Base-by-base conservation (phyloP, 92 coral and sea anemone species). In the Porites divaricata region DNA sequence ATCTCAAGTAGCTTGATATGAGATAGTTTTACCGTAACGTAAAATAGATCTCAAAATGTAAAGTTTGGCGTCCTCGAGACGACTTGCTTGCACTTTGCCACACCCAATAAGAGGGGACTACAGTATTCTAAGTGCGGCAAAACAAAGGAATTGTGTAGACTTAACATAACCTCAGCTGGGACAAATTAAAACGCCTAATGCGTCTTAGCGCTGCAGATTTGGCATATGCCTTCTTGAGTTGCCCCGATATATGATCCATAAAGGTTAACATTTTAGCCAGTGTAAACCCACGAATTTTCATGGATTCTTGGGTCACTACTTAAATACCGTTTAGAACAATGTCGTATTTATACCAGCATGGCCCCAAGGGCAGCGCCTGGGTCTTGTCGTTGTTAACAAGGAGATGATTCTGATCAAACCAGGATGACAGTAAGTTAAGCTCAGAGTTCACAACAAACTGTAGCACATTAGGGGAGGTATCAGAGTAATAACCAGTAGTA, bases 41-140 rank as follows among this genome's bases (percentile, higher is more conserved):
- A 28, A 0, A 5, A 28, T 59, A 63, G 87, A 28, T 72, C 74
- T 25, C 62, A 83, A 63, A 63, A 83, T 83, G 45, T 73, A 74
- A 74, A 62, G 74, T 56, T 83, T 74, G 61, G 88, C 77, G 74
- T 83, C 81, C 26, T 83, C 88, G 59, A 69, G 28, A 51, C 50
- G 61, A 16, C 63, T 48, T 20, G 78, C 86, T 70, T 69, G 65
- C 61, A 70, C 79, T 57, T 26, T 26, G 28, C 28, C 28, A 26
- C 28, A 26, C 28, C 28, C 1, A 26, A 26, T 26, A 26, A 26
- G 28, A 26, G 28, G 28, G 28, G 28, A 26, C 28, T 26, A 2
- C 28, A 26, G 28, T 26, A 26, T 68, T 68, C 73, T 16, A 48
- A 81, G 67, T 81, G 79, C 49, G 62, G 77, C 50, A 50, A 58